Conservation (phyloP, 1,140 invertebrate genomes). For the Penaeus japonicus region DNA sequence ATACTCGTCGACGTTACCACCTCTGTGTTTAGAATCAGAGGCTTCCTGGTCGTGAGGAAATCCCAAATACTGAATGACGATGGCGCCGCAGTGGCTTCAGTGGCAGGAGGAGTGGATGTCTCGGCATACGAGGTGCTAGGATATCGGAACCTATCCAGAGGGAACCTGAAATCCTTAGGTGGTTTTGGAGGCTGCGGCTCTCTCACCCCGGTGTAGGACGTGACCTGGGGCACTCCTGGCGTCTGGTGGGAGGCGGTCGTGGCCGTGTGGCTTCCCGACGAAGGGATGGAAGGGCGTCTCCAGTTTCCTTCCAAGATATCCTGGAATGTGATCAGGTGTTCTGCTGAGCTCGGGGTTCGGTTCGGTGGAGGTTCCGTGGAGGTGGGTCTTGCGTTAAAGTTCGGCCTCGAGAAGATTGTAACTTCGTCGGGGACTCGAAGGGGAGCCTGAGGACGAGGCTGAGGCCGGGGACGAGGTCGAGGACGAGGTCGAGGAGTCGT, state of each 20-base stretch:
- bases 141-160: constrained; percentile 47
- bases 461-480: background rate
- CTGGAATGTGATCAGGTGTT: constrained; percentile 51
- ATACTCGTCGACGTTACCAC: constrained; percentile 58
- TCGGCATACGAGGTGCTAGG: background rate
- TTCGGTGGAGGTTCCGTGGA: background rate
- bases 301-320: constrained; percentile 25
- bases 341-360: background rate
- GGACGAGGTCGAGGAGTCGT: constrained; percentile 47
- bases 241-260: constrained; percentile 11
- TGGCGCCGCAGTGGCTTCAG: background rate
- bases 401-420: background rate
- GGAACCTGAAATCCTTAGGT: constrained; percentile 24
- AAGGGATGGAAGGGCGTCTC: background rate
- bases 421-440: background rate
- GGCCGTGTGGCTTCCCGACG: background rate
- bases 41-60: constrained; percentile 55
- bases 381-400: background rate
- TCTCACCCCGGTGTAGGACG: constrained; percentile 44
- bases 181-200: constrained; percentile 18
- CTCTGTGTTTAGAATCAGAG: constrained; percentile 58
- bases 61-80: constrained; percentile 46
- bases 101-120: background rate
- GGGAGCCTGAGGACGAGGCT: background rate
- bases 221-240: constrained; percentile 2